These are phyloP conservation scores for Ia io DNA, from an alignment of 2,113 vertebrate species.

Conservation along the genomic window DNA sequence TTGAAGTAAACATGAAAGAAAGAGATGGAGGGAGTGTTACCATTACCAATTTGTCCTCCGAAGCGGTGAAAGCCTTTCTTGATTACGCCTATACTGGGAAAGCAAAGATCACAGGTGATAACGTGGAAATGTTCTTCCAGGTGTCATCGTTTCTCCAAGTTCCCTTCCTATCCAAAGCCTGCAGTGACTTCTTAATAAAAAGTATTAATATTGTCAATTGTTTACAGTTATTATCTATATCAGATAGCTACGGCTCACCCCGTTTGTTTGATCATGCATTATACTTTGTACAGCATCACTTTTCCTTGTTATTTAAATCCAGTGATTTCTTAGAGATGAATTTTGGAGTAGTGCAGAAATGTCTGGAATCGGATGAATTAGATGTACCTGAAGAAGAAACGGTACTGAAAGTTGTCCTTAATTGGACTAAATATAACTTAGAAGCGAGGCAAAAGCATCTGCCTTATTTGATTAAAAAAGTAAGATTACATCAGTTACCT, in stretches of 20 bases:
- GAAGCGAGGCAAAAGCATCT: slow-evolving; percentile 86
- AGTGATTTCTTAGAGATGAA: slow-evolving; percentile 95
- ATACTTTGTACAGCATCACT: slow-evolving; percentile 90
- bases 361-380: slow-evolving; percentile 89
- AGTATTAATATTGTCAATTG: slow-evolving; percentile 93
- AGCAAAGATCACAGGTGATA: slow-evolving; percentile 92
- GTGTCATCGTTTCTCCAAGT: slow-evolving; percentile 97
- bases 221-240: slow-evolving; percentile 90
- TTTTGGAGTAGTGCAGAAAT: slow-evolving; percentile 87
- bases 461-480: slow-evolving; percentile 86
- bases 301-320: slow-evolving; percentile 87
- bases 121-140: slow-evolving; percentile 96
- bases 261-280: slow-evolving; percentile 87
- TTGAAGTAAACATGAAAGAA: slow-evolving; percentile 98
- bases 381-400: slow-evolving; percentile 91
- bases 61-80: slow-evolving; percentile 90
- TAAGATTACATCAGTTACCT: slow-evolving; percentile 92
- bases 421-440: slow-evolving; percentile 88
- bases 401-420: slow-evolving; percentile 88
- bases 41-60: slow-evolving; percentile 90
- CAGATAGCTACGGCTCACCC: slow-evolving; percentile 92
- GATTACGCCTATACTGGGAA: slow-evolving; percentile 97
- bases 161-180: slow-evolving; percentile 90
- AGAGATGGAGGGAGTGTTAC: slow-evolving; percentile 92
- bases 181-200: slow-evolving; percentile 95